phyloP scores from a whole-genome alignment of 2,113 vertebrate species.

The Trichechus manatus region DNA sequence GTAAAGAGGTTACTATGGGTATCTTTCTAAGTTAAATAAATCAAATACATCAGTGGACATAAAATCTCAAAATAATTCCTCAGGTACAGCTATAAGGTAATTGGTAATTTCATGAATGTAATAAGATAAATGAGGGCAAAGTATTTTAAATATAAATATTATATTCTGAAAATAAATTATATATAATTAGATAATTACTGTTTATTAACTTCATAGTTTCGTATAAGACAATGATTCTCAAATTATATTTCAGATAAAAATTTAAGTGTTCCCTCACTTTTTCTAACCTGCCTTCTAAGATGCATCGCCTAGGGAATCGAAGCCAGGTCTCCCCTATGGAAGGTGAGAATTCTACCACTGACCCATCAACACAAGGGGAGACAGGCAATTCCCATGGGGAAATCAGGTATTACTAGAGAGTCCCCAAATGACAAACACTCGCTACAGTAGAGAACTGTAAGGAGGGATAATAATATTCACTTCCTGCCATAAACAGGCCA shows the following conservation, averaged over 20 bases:
- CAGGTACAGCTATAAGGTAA: background rate
- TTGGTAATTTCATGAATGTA: slow-evolving; percentile 3
- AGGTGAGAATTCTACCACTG: background rate
- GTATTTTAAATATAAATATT: background rate
- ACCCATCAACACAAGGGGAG: background rate
- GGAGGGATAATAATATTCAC: background rate
- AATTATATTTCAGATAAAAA: slow-evolving; percentile 18
- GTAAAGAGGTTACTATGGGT: background rate
- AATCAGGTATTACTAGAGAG: background rate
- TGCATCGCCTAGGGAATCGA: background rate
- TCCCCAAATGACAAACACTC: background rate
- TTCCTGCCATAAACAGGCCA: background rate
- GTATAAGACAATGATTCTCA: background rate
- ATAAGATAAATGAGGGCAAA: slow-evolving; percentile 22
- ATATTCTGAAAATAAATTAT: slow-evolving; percentile 24
- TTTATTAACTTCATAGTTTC: slow-evolving; percentile 43
- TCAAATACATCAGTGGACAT: background rate
- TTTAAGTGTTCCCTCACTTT: background rate
- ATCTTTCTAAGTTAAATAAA: slow-evolving; percentile 47
- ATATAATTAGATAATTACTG: background rate
- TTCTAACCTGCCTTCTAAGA: background rate
- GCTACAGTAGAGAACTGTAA: background rate
- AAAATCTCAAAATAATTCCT: slow-evolving; percentile 47
- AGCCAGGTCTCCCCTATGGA: background rate
- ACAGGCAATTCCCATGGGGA: background rate